These are phyloP conservation scores for Calcarius lapponicus DNA, from an alignment of 2,797 vertebrate species.

Conservation along the genomic window DNA sequence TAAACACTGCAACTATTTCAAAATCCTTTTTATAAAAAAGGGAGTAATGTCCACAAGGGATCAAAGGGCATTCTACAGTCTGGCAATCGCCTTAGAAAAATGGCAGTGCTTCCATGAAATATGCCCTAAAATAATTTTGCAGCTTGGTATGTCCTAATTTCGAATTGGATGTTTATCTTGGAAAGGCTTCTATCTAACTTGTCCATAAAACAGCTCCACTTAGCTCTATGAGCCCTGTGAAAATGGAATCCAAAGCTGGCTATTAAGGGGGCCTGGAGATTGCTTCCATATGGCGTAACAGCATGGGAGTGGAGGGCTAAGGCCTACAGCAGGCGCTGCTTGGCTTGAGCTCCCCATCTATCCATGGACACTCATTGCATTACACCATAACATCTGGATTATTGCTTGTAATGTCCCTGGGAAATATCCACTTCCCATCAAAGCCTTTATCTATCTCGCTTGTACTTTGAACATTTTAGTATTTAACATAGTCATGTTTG, in stretches of 20 bases:
- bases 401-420: constrained; percentile 96
- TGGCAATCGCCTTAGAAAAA: constrained; percentile 92
- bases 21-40: constrained; percentile 82
- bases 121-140: constrained; percentile 89
- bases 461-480: constrained; percentile 82
- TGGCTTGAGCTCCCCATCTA: constrained; percentile 90
- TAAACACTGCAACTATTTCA: constrained; percentile 79
- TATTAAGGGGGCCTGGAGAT: constrained; percentile 95
- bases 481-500: constrained; percentile 79
- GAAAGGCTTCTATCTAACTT: constrained; percentile 96
- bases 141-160: constrained; percentile 83
- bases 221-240: constrained; percentile 96
- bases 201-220: constrained; percentile 99
- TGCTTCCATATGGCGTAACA: constrained; percentile 99
- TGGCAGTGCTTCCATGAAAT: constrained; percentile 91
- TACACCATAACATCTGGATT: constrained; percentile 99
- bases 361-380: constrained; percentile 95
- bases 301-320: constrained; percentile 91
- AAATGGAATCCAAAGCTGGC: constrained; percentile 92
- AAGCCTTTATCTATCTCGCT: constrained; percentile 91
- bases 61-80: constrained; percentile 89
- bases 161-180: constrained; percentile 99
- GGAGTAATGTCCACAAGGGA: constrained; percentile 88
- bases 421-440: constrained; percentile 96
- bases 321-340: constrained; percentile 86